Percentiles rank a stretch among this genome's conserved stretches.
phyloP scores from a whole-genome alignment of 2,888 invertebrate species.

The Acrocera orbiculus region DNA sequence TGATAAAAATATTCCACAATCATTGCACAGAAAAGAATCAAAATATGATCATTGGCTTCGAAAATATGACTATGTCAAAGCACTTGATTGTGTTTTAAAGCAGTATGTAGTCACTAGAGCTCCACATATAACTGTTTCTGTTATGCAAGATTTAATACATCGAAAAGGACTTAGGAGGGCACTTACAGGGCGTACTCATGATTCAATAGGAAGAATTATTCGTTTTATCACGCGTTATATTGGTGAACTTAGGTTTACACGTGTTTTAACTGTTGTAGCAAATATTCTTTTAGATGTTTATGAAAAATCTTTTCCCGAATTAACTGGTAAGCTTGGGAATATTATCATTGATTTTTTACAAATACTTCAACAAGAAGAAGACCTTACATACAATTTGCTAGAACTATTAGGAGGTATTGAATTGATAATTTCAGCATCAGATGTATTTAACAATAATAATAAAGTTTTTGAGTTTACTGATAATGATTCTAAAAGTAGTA shows the following conservation, averaged over 20 bases:
- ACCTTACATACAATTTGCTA: conserved; percentile 43
- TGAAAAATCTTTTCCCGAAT: conserved; percentile 42
- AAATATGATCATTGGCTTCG: conserved; percentile 53
- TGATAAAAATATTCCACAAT: conserved; percentile 37
- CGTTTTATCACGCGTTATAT: conserved; percentile 59
- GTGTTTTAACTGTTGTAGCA: conserved; percentile 53
- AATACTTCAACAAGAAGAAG: conserved; percentile 47
- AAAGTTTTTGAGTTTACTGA: too few species aligned
- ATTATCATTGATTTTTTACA: conserved; percentile 42
- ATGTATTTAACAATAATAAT: too few species aligned
- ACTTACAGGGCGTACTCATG: conserved; percentile 50
- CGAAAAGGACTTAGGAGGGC: conserved; percentile 62
- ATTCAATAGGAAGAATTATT: conserved; percentile 45
- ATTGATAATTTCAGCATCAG: conserved; percentile 44
- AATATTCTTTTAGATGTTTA: conserved; percentile 60
- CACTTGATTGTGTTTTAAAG: conserved; percentile 51
- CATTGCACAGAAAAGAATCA: conserved; percentile 12
- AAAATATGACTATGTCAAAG: conserved; percentile 66
- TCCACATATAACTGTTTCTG: conserved; percentile 61
- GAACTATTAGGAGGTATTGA: conserved; percentile 53
- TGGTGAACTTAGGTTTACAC: conserved; percentile 55
- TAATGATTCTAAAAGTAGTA: too few species aligned
- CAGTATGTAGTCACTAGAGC: conserved; percentile 39
- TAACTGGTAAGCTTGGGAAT: conserved; percentile 42
- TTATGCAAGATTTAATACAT: conserved; percentile 75